Conservation (phyloP, 2,113 vertebrate species). For the Festucalex cinctus region DNA sequence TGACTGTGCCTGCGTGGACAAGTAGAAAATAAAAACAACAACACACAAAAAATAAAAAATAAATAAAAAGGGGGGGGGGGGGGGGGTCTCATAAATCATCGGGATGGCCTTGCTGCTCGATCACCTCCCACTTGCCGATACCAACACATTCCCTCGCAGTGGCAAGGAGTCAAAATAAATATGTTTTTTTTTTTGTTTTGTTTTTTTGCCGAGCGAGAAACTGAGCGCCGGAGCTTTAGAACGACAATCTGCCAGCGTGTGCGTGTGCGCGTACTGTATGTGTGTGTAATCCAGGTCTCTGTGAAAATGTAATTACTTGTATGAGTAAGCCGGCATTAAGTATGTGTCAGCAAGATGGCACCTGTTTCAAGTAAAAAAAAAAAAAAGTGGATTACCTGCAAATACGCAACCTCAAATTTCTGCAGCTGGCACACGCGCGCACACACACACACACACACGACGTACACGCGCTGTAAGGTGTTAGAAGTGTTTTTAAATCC, state of each 20-base stretch:
- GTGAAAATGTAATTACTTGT: conserved; percentile 69
- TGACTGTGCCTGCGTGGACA: conserved; percentile 29
- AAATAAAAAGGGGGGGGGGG: background rate
- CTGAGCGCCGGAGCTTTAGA: conserved; percentile 30
- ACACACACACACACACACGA: no score
- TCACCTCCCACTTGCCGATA: conserved; percentile 62
- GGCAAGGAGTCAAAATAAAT: conserved; percentile 65
- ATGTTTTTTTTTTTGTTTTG: conserved; percentile 55
- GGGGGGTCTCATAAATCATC: conserved; percentile 61
- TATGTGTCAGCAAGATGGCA: conserved; percentile 59
- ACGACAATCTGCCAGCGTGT: conserved; percentile 35
- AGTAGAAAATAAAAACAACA: conserved; percentile 1
- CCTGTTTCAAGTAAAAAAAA: conserved; percentile 59
- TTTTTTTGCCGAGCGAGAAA: conserved; percentile 56
- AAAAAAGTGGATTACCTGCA: conserved; percentile 60
- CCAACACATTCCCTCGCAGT: conserved; percentile 59
- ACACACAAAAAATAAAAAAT: background rate
- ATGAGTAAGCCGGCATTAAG: conserved; percentile 64
- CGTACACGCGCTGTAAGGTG: background rate
- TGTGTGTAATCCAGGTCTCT: conserved; percentile 54
- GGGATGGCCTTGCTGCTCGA: conserved; percentile 49
- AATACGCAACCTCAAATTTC: conserved; percentile 47
- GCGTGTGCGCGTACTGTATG: conserved; percentile 1
- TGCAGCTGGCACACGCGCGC: no score
- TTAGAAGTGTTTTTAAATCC: conserved; percentile 1